phyloP scores from a whole-genome alignment of 2,888 invertebrate genomes.

The Zeuzera pyrina region DNA sequence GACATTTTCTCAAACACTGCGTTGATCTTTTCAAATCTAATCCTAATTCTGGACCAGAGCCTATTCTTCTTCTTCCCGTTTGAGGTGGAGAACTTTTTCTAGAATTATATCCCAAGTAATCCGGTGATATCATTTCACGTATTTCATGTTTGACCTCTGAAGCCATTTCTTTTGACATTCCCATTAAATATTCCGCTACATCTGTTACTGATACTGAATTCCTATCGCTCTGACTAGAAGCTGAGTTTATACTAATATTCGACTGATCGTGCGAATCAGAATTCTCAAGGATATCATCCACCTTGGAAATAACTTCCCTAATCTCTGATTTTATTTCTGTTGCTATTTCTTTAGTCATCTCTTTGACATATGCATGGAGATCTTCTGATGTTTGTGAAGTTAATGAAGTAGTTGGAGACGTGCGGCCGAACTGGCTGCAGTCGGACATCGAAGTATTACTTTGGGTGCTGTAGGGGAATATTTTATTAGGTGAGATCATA shows the following conservation, averaged over 20 bases:
- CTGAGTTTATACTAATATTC: slow-evolving; percentile 61
- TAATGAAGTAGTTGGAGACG: slow-evolving; percentile 70
- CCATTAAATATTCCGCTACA: slow-evolving; percentile 84
- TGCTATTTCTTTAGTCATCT: slow-evolving; percentile 84
- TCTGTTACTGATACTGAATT: slow-evolving; percentile 83
- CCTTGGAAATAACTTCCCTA: slow-evolving; percentile 84
- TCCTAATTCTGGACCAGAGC: slow-evolving; percentile 60
- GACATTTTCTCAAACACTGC: slow-evolving; percentile 50
- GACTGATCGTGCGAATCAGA: slow-evolving; percentile 74
- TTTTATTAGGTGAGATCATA: slow-evolving; percentile 57
- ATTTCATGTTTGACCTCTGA: slow-evolving; percentile 86
- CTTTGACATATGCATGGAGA: slow-evolving; percentile 82
- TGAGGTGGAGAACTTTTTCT: slow-evolving; percentile 66
- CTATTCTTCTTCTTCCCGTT: slow-evolving; percentile 44
- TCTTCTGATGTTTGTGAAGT: slow-evolving; percentile 75
- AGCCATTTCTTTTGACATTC: slow-evolving; percentile 84
- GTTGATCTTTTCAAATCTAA: slow-evolving; percentile 44
- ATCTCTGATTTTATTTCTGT: slow-evolving; percentile 88
- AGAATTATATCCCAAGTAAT: slow-evolving; percentile 40
- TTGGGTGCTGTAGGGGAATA: slow-evolving; percentile 58
- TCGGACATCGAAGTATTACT: slow-evolving; percentile 70
- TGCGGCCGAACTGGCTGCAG: slow-evolving; percentile 68
- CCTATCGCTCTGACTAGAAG: slow-evolving; percentile 75
- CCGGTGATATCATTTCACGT: slow-evolving; percentile 77
- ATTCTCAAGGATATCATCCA: slow-evolving; percentile 84